A percentile compares a stretch with the other conserved stretches of the same genome.
These are phyloP conservation scores for Puntigrus tetrazona DNA, from an alignment of 2,113 vertebrate genomes.

Conservation along the genomic window DNA sequence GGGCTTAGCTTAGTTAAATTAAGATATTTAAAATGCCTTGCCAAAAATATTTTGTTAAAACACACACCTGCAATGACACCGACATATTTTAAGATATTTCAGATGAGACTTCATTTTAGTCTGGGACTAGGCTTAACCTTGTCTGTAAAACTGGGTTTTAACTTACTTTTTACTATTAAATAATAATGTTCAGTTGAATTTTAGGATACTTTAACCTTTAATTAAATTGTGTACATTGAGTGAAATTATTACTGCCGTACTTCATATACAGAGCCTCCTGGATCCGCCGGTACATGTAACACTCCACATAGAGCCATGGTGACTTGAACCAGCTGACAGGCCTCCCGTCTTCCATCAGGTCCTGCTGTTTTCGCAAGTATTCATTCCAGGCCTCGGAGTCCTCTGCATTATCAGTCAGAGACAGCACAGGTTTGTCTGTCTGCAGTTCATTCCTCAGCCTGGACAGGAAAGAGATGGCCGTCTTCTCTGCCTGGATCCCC, in stretches of 20 bases:
- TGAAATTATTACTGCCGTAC: too few relatives aligned
- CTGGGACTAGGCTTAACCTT: too few relatives aligned
- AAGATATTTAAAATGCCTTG: too few relatives aligned
- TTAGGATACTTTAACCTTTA: neutral
- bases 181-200: neutral
- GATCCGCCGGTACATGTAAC: conserved; percentile 94
- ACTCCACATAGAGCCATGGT: conserved; percentile 93
- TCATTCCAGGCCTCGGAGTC: conserved; percentile 87
- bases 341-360: conserved; percentile 72
- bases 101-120: too few relatives aligned
- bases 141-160: too few relatives aligned
- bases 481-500: conserved; percentile 90
- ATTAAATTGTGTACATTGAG: neutral
- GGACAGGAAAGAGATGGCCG: conserved; percentile 86
- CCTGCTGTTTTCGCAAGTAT: conserved; percentile 83
- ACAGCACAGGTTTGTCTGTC: conserved; percentile 86
- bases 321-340: conserved; percentile 91
- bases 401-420: conserved; percentile 76
- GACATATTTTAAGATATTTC: too few relatives aligned
- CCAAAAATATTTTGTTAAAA: too few relatives aligned
- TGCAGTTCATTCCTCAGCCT: conserved; percentile 92
- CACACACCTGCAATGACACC: too few relatives aligned
- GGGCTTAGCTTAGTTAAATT: too few relatives aligned
- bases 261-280: conserved; percentile 87
- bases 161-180: neutral